Base-by-base conservation (phyloP, 1,140 invertebrate species). In the Macrocentrus cingulum region DNA sequence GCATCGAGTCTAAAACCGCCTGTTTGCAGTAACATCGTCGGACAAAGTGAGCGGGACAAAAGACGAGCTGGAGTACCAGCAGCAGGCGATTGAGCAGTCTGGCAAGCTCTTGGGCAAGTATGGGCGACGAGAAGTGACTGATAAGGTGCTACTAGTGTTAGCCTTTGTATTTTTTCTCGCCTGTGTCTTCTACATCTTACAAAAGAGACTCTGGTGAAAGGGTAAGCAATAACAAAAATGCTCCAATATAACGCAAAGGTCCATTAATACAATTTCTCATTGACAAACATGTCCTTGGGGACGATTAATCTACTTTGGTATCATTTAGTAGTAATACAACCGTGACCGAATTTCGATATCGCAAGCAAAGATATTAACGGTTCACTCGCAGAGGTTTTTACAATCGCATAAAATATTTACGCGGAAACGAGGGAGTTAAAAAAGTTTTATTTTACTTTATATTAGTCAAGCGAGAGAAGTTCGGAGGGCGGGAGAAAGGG, bases 41-140 rank as follows among this genome's bases (percentile, higher is more conserved):
- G 77, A 77, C 7, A 79, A 79, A 56, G 75, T 77, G n/a, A 73
- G 85, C 69, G 85, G 86, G 5, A 96, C 92, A 3, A 85, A 87
- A 65, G 89, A 91, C 65, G 95, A 98, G 76, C 80, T 97, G 11
- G 86, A 91, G 64, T 85, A 86, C 56, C 95, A 95, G 60, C 89
- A 91, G 6, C 88, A 90, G 63, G 88, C 89, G 7, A 95, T 98
- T 63, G 82, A 87, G 9, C 92, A 94, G 69, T 95, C 94, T 0
- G 88, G 89, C 56, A 95, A 94, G 76, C 80, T 98, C 1, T 78
- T 98, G 32, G 93, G 91, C 16, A 98, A 98, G 82, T 98, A 97
- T 79, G 92, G 91, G 1, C 80, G 95, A 62, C 79, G 95, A 22
- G 95, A 98, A 81, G 88, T 94, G 50, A 98, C 96, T 0, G 95